phyloP scores from a whole-genome alignment of 2,113 vertebrate species.

The Chloropsis cyanopogon region DNA sequence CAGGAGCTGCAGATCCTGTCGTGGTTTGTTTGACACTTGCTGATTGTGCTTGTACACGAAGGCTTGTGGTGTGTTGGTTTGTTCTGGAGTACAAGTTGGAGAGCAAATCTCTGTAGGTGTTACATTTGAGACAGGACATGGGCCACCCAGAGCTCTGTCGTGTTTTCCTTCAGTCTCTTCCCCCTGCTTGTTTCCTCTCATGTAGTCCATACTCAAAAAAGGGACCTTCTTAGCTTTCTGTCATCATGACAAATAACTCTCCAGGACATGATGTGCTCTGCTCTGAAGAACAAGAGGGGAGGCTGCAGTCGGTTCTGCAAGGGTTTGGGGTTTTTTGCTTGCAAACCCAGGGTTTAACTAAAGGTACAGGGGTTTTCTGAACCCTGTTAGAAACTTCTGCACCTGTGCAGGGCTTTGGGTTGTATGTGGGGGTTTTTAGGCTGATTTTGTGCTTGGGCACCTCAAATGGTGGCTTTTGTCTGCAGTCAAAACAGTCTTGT shows the following conservation, averaged over 20 bases:
- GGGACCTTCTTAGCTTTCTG: not conserved
- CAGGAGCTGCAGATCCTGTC: not conserved
- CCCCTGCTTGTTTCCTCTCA: not conserved
- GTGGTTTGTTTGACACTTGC: not conserved
- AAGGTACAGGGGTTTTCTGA: not conserved
- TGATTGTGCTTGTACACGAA: not conserved
- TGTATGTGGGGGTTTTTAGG: not conserved
- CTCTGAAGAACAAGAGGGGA: not conserved
- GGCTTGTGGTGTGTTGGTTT: not conserved
- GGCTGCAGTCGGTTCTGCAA: not conserved
- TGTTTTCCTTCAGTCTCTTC: not conserved
- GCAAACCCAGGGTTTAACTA: not conserved
- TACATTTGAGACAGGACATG: not conserved
- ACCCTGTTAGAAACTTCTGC: not conserved
- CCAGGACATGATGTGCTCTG: not conserved
- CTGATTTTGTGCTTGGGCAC: not conserved
- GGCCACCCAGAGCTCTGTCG: not conserved
- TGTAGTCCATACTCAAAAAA: not conserved
- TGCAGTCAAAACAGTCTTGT: not conserved
- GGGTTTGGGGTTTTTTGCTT: rapidly evolving
- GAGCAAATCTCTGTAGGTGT: not conserved
- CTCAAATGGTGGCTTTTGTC: not conserved
- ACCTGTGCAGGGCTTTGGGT: not conserved
- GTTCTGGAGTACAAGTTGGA: not conserved
- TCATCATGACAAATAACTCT: not conserved